Evolutionary conservation across 1,140 invertebrate genomes (phyloP).

Genomic region (Diplogasteroides magnus): DNA sequence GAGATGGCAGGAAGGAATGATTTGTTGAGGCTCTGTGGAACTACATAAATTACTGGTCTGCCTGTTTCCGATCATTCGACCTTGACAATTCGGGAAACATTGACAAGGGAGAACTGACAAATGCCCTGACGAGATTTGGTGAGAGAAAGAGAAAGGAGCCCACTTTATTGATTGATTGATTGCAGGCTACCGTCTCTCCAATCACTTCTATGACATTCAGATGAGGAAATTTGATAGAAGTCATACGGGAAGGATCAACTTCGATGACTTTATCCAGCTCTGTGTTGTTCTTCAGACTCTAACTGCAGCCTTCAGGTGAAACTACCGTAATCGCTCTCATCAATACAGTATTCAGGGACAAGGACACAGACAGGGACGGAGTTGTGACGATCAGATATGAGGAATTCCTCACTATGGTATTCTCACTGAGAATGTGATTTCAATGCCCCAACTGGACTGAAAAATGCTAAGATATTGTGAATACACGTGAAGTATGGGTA

Average conservation of each 20-base stretch:
- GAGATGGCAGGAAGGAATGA: no score
- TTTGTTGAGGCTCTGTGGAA: conserved; percentile 80
- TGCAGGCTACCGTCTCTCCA: conserved; percentile 69
- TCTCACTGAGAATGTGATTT: conserved; percentile 76
- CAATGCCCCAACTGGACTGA: background rate
- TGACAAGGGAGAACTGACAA: conserved; percentile 79
- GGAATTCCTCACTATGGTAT: conserved; percentile 91
- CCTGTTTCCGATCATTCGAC: conserved; percentile 88
- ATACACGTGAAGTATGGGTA: no score
- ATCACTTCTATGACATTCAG: conserved; percentile 73
- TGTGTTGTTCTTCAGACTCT: conserved; percentile 53
- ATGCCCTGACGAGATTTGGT: conserved; percentile 83
- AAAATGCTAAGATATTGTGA: no score
- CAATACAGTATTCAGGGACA: conserved; percentile 64
- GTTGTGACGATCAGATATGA: conserved; percentile 93
- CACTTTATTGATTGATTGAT: no score
- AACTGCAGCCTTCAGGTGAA: conserved; percentile 47
- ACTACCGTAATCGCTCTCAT: background rate
- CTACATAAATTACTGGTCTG: conserved; percentile 87
- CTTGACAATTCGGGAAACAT: conserved; percentile 92
- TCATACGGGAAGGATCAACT: conserved; percentile 81
- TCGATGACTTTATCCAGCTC: conserved; percentile 94
- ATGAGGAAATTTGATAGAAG: conserved; percentile 87
- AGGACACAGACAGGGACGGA: conserved; percentile 87
- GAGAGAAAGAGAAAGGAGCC: no score